Base-by-base conservation (phyloP, 2,888 invertebrate species). In the Phrixothrix hirtus region DNA sequence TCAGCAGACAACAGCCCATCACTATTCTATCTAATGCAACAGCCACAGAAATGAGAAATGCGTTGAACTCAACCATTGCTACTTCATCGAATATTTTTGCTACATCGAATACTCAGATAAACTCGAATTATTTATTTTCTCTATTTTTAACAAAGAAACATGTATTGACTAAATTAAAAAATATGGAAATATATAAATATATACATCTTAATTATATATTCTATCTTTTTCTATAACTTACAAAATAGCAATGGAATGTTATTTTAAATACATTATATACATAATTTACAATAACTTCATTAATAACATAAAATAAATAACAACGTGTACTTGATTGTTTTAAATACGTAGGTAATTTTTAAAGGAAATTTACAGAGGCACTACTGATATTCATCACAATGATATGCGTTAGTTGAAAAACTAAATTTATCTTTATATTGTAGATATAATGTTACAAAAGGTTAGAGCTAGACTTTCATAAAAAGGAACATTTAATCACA, bases 311-410 rank as follows among this genome's bases (percentile, higher is more conserved):
- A n/a, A 26, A 21, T 39, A 26, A 27, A 11, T 12, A 10, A 36
- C 10, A 39, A 39, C 32, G 26, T 32, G 27, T 13, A 47, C 34
- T 37, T 21, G 21, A 21, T 21, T 21, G 21, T 21, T 21, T 21
- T 21, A 21, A 21, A 21, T 21, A n/a, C n/a, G 41, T 49, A 37
- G 45, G 32, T 52, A 58, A 29, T 49, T 53, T 55, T 49, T 55
- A 27, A 5, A 64, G 62, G 64, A 63, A 63, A 58, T 63, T 65
- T 64, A 71, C 70, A 72, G 72, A 76, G 76, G 76, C 77, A 77
- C 76, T 77, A 76, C 75, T 73, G 69, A 69, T 70, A 65, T 69
- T 74, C 71, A 75, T 76, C 74, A 76, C 74, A 75, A 68, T 76
- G 76, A 76, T 76, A 76, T 76, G 75, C 72, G 70, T 73, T 64